phyloP scores from a whole-genome alignment of 2,113 vertebrate species.

The Bothrops jararaca region DNA sequence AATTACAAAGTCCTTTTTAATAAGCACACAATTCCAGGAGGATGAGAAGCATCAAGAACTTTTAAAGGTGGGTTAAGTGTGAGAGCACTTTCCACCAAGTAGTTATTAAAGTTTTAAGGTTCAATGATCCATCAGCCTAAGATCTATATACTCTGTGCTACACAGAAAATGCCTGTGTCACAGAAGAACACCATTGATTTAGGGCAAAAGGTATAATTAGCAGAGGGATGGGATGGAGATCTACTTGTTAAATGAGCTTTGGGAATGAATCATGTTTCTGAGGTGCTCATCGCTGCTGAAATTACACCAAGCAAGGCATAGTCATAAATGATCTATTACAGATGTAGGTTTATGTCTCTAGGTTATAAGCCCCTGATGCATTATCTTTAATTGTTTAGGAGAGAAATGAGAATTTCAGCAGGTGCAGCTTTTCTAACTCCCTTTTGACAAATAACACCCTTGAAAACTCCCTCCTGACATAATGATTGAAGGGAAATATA shows the following conservation, averaged over 20 bases:
- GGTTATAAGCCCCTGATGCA: neutral
- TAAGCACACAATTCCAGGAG: slow-evolving; percentile 30
- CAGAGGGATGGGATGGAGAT: neutral
- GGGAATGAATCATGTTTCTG: neutral
- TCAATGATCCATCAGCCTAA: slow-evolving; percentile 35
- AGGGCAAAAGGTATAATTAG: slow-evolving; percentile 9
- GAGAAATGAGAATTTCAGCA: neutral
- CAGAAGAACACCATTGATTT: neutral
- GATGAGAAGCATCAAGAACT: slow-evolving; percentile 43
- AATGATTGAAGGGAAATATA: neutral
- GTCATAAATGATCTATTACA: neutral
- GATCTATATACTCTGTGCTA: neutral
- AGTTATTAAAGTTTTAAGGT: slow-evolving; percentile 33
- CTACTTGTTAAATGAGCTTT: neutral
- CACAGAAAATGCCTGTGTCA: neutral
- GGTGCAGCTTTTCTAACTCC: neutral
- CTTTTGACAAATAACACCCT: neutral
- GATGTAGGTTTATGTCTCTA: neutral
- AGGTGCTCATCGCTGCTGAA: neutral
- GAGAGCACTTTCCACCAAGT: slow-evolving; percentile 21
- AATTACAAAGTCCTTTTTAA: slow-evolving; percentile 41
- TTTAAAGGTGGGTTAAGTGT: slow-evolving; percentile 33
- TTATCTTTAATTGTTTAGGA: neutral
- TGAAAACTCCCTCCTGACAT: neutral
- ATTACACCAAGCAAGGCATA: neutral